Percentiles rank a stretch among this genome's conserved stretches.
phyloP scores from a whole-genome alignment of 2,113 vertebrate genomes.

The Chroicocephalus ridibundus region DNA sequence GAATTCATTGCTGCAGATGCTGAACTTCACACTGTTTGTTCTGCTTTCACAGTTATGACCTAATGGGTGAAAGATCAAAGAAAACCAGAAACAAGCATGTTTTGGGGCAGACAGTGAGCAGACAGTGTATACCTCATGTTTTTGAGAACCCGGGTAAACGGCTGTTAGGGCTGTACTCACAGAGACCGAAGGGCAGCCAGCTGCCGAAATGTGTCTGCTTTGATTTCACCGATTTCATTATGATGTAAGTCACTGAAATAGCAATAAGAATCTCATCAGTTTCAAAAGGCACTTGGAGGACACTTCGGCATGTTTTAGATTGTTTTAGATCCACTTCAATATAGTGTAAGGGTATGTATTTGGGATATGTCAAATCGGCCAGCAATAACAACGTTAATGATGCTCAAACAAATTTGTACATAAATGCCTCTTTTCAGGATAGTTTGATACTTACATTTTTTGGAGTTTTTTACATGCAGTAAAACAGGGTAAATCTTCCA shows the following conservation, averaged over 20 bases:
- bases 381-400: background rate
- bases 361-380: background rate
- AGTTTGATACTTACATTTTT: slow-evolving; percentile 82
- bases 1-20: slow-evolving; percentile 26
- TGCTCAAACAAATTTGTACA: background rate
- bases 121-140: background rate
- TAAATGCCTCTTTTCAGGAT: background rate
- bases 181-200: slow-evolving; percentile 84
- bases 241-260: slow-evolving; percentile 88
- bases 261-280: slow-evolving; percentile 46
- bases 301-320: background rate
- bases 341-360: background rate
- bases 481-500: slow-evolving; percentile 87
- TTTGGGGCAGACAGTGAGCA: background rate
- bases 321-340: background rate
- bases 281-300: slow-evolving; percentile 35
- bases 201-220: slow-evolving; percentile 83
- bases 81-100: background rate
- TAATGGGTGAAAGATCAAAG: background rate
- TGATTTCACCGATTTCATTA: slow-evolving; percentile 86
- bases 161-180: slow-evolving; percentile 76
- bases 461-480: slow-evolving; percentile 85
- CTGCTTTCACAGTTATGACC: slow-evolving; percentile 1
- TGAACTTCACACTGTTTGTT: slow-evolving; percentile 3
- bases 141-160: background rate